Conservation (phyloP, 2,797 vertebrate genomes). For the Neoniphon sammara region DNA sequence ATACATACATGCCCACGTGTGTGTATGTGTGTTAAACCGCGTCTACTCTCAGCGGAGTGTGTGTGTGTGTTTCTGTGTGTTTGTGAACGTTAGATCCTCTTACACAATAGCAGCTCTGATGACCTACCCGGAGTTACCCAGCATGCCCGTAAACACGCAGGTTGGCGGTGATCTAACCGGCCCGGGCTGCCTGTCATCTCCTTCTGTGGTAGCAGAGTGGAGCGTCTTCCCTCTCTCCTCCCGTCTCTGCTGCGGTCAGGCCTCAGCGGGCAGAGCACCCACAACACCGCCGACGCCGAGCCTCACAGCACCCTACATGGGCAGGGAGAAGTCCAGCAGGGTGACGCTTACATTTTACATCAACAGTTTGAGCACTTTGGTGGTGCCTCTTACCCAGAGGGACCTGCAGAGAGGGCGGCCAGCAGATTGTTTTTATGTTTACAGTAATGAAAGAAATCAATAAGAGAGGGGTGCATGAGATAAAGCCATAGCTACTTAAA, state of each 20-base stretch:
- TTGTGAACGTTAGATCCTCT: neutral
- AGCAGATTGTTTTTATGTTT: too few relatives aligned
- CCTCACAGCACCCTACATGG: slow-evolving; percentile 50
- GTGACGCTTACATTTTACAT: neutral
- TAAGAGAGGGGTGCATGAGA: too few relatives aligned
- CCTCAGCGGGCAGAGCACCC: slow-evolving; percentile 29
- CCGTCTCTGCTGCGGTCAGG: slow-evolving; percentile 19
- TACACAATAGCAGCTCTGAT: neutral
- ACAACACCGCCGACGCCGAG: slow-evolving; percentile 32
- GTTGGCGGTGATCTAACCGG: slow-evolving; percentile 7
- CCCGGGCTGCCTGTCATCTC: slow-evolving; percentile 19
- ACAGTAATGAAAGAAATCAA: too few relatives aligned
- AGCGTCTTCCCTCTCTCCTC: neutral
- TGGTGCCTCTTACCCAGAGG: neutral
- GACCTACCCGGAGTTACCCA: neutral
- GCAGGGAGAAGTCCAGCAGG: neutral
- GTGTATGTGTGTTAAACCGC: neutral
- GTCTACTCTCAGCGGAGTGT: neutral
- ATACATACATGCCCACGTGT: neutral
- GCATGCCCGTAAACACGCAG: neutral
- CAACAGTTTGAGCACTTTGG: too few relatives aligned
- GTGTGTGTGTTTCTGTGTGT: neutral
- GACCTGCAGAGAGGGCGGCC: too few relatives aligned
- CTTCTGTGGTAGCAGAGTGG: slow-evolving; percentile 52
- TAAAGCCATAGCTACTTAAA: too few relatives aligned